Conservation (phyloP, 2,113 vertebrate genomes). For the Isurus oxyrinchus region DNA sequence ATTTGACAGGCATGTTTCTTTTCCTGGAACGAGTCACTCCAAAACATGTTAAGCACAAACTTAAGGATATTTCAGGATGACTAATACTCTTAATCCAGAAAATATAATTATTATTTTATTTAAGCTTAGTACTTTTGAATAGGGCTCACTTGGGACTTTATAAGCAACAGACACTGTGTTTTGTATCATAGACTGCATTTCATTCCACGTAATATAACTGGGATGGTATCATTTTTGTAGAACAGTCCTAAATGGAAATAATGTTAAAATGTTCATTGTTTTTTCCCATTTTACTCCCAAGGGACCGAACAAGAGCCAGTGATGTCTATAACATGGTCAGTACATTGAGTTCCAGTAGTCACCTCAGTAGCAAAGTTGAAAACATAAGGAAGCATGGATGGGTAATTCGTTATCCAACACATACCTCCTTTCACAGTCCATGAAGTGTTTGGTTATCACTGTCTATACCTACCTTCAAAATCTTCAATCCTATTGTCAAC, state of each 20-base stretch:
- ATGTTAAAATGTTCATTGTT: neutral
- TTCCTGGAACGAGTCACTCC: neutral
- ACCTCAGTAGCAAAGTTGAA: neutral
- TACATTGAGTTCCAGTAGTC: neutral
- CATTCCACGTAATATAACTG: neutral
- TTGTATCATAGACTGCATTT: neutral
- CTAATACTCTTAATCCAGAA: neutral
- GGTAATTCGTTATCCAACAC: neutral
- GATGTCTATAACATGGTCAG: neutral
- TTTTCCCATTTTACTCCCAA: neutral
- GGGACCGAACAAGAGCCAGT: neutral
- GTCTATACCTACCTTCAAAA: neutral
- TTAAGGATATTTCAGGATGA: neutral
- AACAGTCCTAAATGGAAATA: neutral
- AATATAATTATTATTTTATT: neutral
- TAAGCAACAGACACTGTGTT: neutral
- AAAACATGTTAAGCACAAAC: neutral
- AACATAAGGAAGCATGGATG: neutral
- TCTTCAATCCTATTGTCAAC: too few relatives aligned
- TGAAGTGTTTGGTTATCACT: neutral
- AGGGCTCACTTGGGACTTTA: neutral
- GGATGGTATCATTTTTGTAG: neutral
- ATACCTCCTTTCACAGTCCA: neutral
- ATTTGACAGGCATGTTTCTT: neutral
- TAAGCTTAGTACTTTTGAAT: neutral